Percentiles rank a stretch among this genome's conserved stretches.
phyloP scores from a whole-genome alignment of 2,888 invertebrate species.

The Scaptomyza cyrtandrae region DNA sequence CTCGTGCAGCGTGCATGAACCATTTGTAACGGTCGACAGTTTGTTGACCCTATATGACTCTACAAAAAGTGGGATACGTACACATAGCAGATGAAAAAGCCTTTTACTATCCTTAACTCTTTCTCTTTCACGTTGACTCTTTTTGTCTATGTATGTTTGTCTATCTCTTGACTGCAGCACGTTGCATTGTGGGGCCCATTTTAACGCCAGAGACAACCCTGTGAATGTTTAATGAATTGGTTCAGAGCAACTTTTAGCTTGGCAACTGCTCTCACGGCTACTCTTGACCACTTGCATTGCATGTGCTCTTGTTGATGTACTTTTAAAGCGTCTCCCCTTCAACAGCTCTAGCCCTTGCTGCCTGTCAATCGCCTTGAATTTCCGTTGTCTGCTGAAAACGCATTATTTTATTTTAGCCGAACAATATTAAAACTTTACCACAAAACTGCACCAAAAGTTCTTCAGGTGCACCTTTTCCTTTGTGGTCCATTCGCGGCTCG shows the following conservation, averaged over 20 bases:
- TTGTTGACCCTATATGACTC: conserved; percentile 61
- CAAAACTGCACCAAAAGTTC: conserved; percentile 71
- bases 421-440: conserved; percentile 74
- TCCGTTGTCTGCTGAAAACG: conserved; percentile 54
- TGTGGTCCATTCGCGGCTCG: conserved; percentile 37
- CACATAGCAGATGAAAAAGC: conserved; percentile 53
- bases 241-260: conserved; percentile 61
- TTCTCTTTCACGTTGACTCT: conserved; percentile 12
- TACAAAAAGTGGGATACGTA: conserved; percentile 21
- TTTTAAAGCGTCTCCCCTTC: conserved; percentile 34
- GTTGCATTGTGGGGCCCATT: conserved; percentile 60
- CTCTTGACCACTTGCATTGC: conserved; percentile 40
- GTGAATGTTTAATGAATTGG: conserved; percentile 75
- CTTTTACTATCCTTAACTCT: conserved; percentile 7
- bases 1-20: conserved; percentile 36
- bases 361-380: conserved; percentile 7
- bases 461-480: conserved; percentile 54
- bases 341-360: conserved; percentile 5
- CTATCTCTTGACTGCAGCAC: conserved; percentile 22
- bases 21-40: conserved; percentile 57
- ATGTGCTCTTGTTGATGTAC: conserved; percentile 39
- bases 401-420: conserved; percentile 74
- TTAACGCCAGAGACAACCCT: conserved; percentile 61
- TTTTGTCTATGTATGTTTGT: conserved; percentile 11
- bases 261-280: conserved; percentile 34